Percentiles rank a stretch among this genome's conserved stretches.
These are phyloP conservation scores for Diaperis boleti DNA, from an alignment of 2,888 invertebrate genomes.

Conservation along the genomic window DNA sequence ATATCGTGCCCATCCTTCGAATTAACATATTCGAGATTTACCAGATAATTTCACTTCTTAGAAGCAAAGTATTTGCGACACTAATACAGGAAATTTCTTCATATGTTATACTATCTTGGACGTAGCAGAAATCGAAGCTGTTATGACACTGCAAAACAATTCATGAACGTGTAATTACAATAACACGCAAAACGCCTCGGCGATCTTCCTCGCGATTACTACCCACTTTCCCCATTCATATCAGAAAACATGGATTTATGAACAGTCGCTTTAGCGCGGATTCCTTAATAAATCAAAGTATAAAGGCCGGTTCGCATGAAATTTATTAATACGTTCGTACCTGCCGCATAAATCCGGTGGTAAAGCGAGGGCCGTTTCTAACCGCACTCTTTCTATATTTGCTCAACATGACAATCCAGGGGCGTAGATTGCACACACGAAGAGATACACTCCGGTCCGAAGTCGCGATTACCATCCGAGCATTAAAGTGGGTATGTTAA, in stretches of 20 bases:
- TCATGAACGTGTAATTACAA: conserved; percentile 12
- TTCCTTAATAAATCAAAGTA: conserved; percentile 29
- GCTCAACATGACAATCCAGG: background rate
- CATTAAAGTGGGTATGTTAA: conserved; percentile 26
- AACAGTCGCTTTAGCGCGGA: conserved; percentile 21
- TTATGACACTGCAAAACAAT: too few species aligned
- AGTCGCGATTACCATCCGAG: conserved; percentile 3
- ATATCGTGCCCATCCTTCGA: too few species aligned
- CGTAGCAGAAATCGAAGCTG: too few species aligned
- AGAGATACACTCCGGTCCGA: conserved; percentile 2
- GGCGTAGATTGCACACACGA: background rate
- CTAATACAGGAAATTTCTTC: too few species aligned
- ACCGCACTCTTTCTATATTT: background rate
- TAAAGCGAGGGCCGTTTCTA: conserved; percentile 10
- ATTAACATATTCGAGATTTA: too few species aligned
- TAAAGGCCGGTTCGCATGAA: conserved; percentile 18
- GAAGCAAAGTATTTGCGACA: too few species aligned
- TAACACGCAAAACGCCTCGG: conserved; percentile 20
- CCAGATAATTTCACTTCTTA: too few species aligned
- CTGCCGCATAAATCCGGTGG: conserved; percentile 13
- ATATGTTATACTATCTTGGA: too few species aligned
- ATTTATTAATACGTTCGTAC: conserved; percentile 24
- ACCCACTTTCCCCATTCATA: conserved; percentile 34
- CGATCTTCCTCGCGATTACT: conserved; percentile 28
- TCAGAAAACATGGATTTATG: conserved; percentile 25